Percentiles rank a stretch among this genome's conserved stretches.
Conservation (phyloP, 2,797 vertebrate species). For the Manis javanica region DNA sequence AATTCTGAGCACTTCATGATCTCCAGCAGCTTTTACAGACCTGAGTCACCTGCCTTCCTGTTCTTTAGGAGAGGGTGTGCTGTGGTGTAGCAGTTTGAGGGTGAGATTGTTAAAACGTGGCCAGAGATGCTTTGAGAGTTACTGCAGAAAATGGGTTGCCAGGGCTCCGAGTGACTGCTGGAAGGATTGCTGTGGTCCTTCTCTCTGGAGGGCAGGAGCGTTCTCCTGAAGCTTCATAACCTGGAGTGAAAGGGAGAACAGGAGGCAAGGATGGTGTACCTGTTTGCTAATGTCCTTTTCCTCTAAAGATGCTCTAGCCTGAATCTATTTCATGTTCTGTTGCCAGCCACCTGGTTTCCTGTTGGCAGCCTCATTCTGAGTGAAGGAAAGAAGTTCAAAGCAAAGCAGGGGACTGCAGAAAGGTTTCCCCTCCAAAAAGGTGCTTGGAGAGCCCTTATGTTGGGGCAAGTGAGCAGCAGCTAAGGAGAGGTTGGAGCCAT, state of each 20-base stretch:
- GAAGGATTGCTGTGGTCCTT: background rate
- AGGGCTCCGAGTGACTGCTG: background rate
- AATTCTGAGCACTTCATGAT: background rate
- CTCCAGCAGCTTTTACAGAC: background rate
- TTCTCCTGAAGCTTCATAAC: background rate
- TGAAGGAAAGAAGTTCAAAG: slow-evolving; percentile 7
- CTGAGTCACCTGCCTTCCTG: background rate
- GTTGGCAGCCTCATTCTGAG: background rate
- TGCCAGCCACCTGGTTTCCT: background rate
- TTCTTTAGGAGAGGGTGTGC: background rate
- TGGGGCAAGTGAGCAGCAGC: background rate
- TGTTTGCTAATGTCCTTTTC: background rate
- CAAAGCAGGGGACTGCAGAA: background rate
- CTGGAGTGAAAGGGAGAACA: background rate
- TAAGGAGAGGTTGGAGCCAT: background rate
- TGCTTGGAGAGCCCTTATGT: background rate
- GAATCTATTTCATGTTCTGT: background rate
- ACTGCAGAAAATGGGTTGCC: background rate
- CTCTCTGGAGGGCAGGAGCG: background rate
- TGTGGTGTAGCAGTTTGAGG: background rate
- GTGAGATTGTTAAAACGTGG: background rate
- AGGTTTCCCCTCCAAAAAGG: background rate
- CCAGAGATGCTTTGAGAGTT: background rate
- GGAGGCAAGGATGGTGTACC: background rate
- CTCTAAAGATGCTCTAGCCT: background rate